These are phyloP conservation scores for Pristionchus mayeri DNA, from an alignment of 2,888 invertebrate genomes.

Conservation along the genomic window DNA sequence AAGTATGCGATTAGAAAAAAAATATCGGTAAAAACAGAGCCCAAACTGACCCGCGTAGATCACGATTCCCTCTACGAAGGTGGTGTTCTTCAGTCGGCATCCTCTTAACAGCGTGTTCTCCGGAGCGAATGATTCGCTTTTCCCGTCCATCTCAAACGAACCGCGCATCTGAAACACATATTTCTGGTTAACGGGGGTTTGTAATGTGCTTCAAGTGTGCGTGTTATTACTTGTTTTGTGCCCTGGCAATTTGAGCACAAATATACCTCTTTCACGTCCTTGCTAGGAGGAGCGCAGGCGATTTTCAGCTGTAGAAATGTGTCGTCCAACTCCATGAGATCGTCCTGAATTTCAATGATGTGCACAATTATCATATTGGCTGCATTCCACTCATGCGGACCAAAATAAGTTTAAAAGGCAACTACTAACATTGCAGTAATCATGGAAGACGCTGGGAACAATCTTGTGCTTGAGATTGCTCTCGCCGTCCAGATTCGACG, in stretches of 20 bases:
- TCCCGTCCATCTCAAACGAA: not conserved
- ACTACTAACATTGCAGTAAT: slow-evolving; percentile 80
- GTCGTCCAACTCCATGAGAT: not conserved
- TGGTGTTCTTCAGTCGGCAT: slow-evolving; percentile 94
- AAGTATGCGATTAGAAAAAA: no score
- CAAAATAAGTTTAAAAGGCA: slow-evolving; percentile 76
- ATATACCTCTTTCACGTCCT: not conserved
- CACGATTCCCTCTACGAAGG: slow-evolving; percentile 94
- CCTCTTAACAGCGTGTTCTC: slow-evolving; percentile 91
- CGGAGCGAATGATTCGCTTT: not conserved
- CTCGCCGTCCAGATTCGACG: slow-evolving; percentile 95
- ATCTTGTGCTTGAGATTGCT: slow-evolving; percentile 91
- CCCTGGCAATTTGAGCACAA: no score
- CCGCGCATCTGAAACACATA: slow-evolving; percentile 18
- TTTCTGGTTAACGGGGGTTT: not conserved
- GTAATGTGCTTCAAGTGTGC: not conserved
- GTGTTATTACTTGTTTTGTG: slow-evolving; percentile 79
- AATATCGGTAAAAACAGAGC: no score
- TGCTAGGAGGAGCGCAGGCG: not conserved
- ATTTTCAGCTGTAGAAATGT: not conserved
- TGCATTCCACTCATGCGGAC: slow-evolving; percentile 83
- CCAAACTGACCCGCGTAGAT: slow-evolving; percentile 89
- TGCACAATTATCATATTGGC: not conserved
- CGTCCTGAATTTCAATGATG: not conserved
- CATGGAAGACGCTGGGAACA: slow-evolving; percentile 77